Percentiles rank a stretch among this genome's conserved stretches.
phyloP scores from a whole-genome alignment of 1,140 invertebrate genomes.

The Cydia amplana region DNA sequence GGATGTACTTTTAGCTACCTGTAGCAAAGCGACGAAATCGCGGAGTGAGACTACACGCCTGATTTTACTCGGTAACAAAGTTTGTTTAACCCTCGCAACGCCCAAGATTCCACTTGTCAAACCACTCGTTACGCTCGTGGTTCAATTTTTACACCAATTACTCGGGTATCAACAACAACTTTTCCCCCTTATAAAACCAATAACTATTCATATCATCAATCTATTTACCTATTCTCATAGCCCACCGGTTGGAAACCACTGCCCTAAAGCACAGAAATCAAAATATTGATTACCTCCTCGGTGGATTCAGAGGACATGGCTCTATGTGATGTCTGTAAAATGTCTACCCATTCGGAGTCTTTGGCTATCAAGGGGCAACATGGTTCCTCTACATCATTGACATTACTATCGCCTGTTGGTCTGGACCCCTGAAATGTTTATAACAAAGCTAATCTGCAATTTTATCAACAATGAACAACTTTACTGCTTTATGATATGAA shows the following conservation, averaged over 20 bases:
- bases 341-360: constrained; percentile 71
- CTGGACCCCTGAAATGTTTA: constrained; percentile 45
- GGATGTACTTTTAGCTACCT: too few species aligned
- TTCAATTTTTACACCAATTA: too few species aligned
- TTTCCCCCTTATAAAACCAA: too few species aligned
- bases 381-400: constrained; percentile 40
- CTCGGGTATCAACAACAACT: too few species aligned
- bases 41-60: too few species aligned
- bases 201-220: too few species aligned
- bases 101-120: too few species aligned
- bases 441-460: background rate
- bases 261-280: background rate
- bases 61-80: too few species aligned
- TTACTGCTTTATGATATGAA: constrained; percentile 18
- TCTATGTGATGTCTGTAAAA: constrained; percentile 44
- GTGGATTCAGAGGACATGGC: constrained; percentile 37
- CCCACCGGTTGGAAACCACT: background rate
- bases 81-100: too few species aligned
- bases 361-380: constrained; percentile 58
- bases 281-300: constrained; percentile 48
- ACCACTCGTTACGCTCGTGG: too few species aligned
- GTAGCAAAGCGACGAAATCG: too few species aligned
- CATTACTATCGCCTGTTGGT: constrained; percentile 33
- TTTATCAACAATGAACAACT: background rate
- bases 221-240: background rate